Percentiles rank a stretch among this genome's conserved stretches.
phyloP scores from a whole-genome alignment of 2,888 invertebrate genomes.

The Laothoe populi region DNA sequence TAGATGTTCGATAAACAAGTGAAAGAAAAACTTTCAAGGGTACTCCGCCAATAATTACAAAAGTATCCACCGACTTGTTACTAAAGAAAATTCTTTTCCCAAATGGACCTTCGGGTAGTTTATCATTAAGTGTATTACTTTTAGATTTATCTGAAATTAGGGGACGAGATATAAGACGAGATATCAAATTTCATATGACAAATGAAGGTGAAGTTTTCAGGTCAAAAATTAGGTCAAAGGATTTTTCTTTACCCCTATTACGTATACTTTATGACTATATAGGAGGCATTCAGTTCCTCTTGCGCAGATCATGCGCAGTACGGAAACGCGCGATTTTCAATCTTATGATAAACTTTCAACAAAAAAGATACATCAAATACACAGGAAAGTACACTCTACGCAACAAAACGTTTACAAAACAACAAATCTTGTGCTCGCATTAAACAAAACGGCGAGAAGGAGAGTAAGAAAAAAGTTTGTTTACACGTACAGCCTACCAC shows the following conservation, averaged over 20 bases:
- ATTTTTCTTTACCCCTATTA: slow-evolving; percentile 56
- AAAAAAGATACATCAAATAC: slow-evolving; percentile 27
- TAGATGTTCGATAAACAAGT: slow-evolving; percentile 14
- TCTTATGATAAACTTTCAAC: slow-evolving; percentile 42
- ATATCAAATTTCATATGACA: slow-evolving; percentile 36
- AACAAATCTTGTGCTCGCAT: slow-evolving; percentile 28
- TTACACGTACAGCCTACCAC: slow-evolving; percentile 54
- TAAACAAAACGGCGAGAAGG: slow-evolving; percentile 37
- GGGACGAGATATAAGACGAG: neutral
- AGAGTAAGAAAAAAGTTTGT: slow-evolving; percentile 47
- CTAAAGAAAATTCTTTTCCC: slow-evolving; percentile 7
- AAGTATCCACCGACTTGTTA: slow-evolving; percentile 18
- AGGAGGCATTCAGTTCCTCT: slow-evolving; percentile 57
- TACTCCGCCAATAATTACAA: slow-evolving; percentile 23
- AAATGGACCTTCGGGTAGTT: slow-evolving; percentile 10
- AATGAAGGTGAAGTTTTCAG: slow-evolving; percentile 39
- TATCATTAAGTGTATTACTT: neutral
- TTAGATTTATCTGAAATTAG: neutral
- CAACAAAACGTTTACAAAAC: slow-evolving; percentile 29
- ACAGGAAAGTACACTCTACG: slow-evolving; percentile 26
- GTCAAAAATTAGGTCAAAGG: slow-evolving; percentile 64
- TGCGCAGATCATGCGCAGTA: slow-evolving; percentile 77
- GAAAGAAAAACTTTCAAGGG: slow-evolving; percentile 27
- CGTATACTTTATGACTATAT: slow-evolving; percentile 46
- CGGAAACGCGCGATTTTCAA: slow-evolving; percentile 47